These are phyloP conservation scores for Drosophila diplacantha DNA, from an alignment of 2,888 invertebrate genomes.

Conservation along the genomic window DNA sequence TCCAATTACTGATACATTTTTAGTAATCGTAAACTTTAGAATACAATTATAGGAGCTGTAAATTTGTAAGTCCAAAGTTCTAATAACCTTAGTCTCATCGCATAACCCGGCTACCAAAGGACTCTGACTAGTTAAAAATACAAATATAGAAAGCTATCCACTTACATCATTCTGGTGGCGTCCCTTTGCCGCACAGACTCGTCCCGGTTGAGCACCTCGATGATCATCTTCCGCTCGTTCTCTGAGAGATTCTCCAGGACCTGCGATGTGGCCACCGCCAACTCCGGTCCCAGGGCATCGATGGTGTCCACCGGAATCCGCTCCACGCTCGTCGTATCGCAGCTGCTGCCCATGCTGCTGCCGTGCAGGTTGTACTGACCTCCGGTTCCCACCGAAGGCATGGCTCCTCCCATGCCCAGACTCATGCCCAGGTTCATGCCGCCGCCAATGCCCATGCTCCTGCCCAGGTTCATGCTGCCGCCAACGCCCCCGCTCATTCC, in stretches of 20 bases:
- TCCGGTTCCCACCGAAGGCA: conserved; percentile 13
- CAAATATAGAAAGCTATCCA: conserved; percentile 40
- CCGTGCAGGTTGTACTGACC: conserved; percentile 14
- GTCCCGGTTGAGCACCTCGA: conserved; percentile 80
- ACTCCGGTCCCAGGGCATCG: conserved; percentile 74
- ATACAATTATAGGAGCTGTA: too few relatives aligned
- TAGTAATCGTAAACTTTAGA: background rate
- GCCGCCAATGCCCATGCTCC: conserved; percentile 17
- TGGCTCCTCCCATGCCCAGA: conserved; percentile 33
- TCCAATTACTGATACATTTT: background rate
- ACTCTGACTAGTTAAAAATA: background rate
- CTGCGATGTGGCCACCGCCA: conserved; percentile 75
- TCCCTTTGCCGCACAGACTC: conserved; percentile 79
- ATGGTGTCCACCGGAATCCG: conserved; percentile 72
- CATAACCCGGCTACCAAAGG: background rate
- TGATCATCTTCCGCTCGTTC: conserved; percentile 79
- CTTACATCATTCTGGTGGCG: conserved; percentile 80
- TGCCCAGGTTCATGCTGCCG: conserved; percentile 19
- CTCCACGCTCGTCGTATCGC: conserved; percentile 62
- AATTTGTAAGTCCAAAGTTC: too few relatives aligned
- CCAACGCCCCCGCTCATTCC: conserved; percentile 26
- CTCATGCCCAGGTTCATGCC: conserved; percentile 27
- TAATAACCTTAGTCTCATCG: background rate
- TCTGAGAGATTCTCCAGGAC: conserved; percentile 77
- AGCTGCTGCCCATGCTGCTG: conserved; percentile 46